Evolutionary conservation across 2,797 vertebrate genomes (phyloP), one percentile per base, ranked within the genome.

Genomic region (Chrysocyon brachyurus): DNA sequence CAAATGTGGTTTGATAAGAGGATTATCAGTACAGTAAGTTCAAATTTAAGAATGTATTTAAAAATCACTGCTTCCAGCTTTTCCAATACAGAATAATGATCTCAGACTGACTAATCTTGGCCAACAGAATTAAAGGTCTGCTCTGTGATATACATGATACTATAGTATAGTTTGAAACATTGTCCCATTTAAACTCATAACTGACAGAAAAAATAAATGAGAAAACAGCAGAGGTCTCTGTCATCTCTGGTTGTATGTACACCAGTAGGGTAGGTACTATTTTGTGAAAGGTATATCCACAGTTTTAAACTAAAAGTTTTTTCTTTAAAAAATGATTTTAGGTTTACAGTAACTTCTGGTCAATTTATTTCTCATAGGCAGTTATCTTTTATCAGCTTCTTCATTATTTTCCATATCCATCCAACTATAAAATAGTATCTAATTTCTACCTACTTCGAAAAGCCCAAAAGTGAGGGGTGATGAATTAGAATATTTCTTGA

Each of bases 361-460:
- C 22, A 87, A 75, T 83, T 82, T 73, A 19, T 83, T 68, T 61
- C 70, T 77, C 36, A n/a, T 87, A 78, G 56, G 31, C 49, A 94
- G 28, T 59, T n/a, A 83, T 63, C 16, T 33, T 61, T 88, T 82
- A 26, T 86, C 16, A 46, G 57, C 82, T 84, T 89, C 57, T 81
- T 92, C 59, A 73, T 61, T 87, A 15, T 79, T 63, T 92, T 54
- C 56, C 33, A 64, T 68, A 79, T 17, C 63, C 49, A 15, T 61
- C 12, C 24, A 72, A 9, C 46, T 77, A 22, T 81, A 70, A 93
- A 72, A 68, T 96, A 75, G 16, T 92, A 88, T 46, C 22, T 88
- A n/a, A 66, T 85, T 95, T 95, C 93, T 93, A 95, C 40, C 26
- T 68, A 33, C 28, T 77, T 90, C 95, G 24, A 64, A 87, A 92